Evolutionary conservation across 2,888 invertebrate species (phyloP).

Genomic region (Geotrupes spiniger): DNA sequence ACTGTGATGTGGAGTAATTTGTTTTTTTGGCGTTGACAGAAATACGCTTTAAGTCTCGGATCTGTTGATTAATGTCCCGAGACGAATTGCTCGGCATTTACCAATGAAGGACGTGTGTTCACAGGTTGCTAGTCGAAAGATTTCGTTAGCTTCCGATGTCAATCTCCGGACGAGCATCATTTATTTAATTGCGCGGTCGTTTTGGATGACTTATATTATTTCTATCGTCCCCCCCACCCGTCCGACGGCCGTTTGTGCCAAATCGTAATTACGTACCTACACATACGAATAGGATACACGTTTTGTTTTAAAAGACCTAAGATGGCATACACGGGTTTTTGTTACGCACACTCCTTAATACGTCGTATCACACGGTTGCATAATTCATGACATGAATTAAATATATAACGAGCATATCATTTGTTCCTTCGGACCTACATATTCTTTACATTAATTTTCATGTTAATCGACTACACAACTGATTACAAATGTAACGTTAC

Average conservation of each 20-base stretch:
- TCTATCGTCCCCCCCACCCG: not conserved
- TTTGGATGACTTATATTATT: conserved; percentile 10
- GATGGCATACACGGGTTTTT: conserved; percentile 4
- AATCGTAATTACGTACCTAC: not conserved
- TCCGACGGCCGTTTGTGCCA: too few species aligned
- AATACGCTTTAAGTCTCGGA: conserved; percentile 44
- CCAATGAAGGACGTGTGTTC: conserved; percentile 39
- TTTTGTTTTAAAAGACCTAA: conserved; percentile 3
- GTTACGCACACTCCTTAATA: conserved; percentile 4
- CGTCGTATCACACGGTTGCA: conserved; percentile 5
- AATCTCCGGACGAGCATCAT: conserved; percentile 14
- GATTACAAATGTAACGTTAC: too few species aligned
- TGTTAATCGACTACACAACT: too few species aligned
- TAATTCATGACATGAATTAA: conserved; percentile 7
- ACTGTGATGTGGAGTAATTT: conserved; percentile 45
- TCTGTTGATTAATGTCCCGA: conserved; percentile 45
- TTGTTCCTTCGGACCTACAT: not conserved
- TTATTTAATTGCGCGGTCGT: conserved; percentile 16
- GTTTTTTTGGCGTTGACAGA: conserved; percentile 45
- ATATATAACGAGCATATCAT: conserved; percentile 7
- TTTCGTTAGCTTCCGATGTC: conserved; percentile 28
- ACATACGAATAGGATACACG: not conserved
- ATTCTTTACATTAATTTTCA: too few species aligned
- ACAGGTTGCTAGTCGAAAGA: conserved; percentile 24
- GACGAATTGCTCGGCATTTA: conserved; percentile 41